Conservation (phyloP, 2,113 vertebrate genomes). For the Lycaon pictus region DNA sequence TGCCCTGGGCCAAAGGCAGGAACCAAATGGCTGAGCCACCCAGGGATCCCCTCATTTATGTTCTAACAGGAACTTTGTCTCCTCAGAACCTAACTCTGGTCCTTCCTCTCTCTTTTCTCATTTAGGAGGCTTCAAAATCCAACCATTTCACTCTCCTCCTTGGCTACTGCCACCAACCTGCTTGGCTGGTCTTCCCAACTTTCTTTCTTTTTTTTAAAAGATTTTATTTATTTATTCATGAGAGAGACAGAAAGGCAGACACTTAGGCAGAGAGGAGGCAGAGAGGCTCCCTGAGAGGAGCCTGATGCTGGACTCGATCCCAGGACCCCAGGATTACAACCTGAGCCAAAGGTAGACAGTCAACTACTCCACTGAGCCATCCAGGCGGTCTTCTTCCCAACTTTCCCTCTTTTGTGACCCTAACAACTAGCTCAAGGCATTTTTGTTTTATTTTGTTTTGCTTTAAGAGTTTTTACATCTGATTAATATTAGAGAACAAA, state of each 20-base stretch:
- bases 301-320: too few relatives aligned
- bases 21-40: too few relatives aligned
- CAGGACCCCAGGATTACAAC: too few relatives aligned
- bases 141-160: background rate
- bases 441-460: conserved; percentile 26
- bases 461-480: conserved; percentile 1
- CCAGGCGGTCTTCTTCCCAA: background rate
- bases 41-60: too few relatives aligned
- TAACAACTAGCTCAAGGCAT: background rate
- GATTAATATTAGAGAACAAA: conserved; percentile 9
- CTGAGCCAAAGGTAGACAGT: too few relatives aligned
- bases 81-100: background rate
- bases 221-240: too few relatives aligned
- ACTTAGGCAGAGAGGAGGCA: too few relatives aligned
- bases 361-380: too few relatives aligned
- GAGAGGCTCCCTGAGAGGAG: too few relatives aligned
- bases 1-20: too few relatives aligned
- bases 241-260: too few relatives aligned
- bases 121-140: background rate
- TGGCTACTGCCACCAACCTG: background rate
- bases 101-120: background rate
- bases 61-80: background rate
- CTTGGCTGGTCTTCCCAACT: background rate
- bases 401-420: background rate
- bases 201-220: background rate